These are phyloP conservation scores for Macropus fuliginosus DNA, from an alignment of 2,797 vertebrate species.

Conservation along the genomic window DNA sequence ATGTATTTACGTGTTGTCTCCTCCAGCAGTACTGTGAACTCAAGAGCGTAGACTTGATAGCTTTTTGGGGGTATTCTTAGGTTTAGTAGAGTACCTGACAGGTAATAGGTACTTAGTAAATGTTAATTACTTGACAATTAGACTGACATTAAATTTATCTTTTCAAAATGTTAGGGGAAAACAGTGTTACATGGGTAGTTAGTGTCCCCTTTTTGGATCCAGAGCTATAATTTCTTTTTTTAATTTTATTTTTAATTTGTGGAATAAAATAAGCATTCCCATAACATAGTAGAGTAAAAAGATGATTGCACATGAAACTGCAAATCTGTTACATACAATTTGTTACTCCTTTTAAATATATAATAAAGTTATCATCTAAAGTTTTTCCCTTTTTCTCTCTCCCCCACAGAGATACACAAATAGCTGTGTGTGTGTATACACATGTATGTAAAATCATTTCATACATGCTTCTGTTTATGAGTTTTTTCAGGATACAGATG, in stretches of 20 bases:
- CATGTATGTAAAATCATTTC: background rate
- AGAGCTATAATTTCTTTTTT: background rate
- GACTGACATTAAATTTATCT: background rate
- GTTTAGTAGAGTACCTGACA: background rate
- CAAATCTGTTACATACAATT: background rate
- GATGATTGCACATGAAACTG: background rate
- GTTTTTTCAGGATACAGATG: background rate
- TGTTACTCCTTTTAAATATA: background rate
- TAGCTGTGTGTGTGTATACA: no score
- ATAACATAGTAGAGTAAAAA: background rate
- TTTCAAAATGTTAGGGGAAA: background rate
- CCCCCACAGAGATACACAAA: background rate
- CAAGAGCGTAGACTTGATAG: background rate
- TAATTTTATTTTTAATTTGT: background rate
- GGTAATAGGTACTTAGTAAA: background rate
- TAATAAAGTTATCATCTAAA: background rate
- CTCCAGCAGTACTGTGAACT: background rate
- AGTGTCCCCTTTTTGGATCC: background rate
- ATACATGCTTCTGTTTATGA: background rate
- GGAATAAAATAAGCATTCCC: background rate
- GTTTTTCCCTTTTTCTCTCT: background rate
- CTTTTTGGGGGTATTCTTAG: background rate
- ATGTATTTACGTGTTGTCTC: background rate
- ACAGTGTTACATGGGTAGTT: background rate
- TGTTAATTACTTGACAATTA: background rate